Evolutionary conservation across 2,888 invertebrate species (phyloP).

Genomic region (Drosophila sordidula): DNA sequence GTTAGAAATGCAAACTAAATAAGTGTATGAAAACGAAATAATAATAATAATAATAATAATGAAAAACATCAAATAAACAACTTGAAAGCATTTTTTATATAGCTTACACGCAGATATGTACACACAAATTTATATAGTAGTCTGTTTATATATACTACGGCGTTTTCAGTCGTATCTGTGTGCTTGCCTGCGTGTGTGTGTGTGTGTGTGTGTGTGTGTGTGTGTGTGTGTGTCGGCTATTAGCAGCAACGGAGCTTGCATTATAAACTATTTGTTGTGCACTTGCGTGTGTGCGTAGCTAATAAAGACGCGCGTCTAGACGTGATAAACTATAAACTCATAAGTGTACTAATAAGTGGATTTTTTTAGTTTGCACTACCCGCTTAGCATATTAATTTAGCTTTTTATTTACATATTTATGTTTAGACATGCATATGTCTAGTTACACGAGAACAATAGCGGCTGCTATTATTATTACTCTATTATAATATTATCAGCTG

Average conservation of each 20-base stretch:
- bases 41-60: conserved; percentile 22
- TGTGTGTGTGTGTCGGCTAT: conserved; percentile 3
- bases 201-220: background rate
- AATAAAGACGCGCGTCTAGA: conserved; percentile 68
- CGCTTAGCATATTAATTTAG: conserved; percentile 33
- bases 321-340: conserved; percentile 70
- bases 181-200: background rate
- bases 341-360: conserved; percentile 17
- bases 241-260: conserved; percentile 17
- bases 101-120: background rate
- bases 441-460: conserved; percentile 10
- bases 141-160: background rate
- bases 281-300: conserved; percentile 41
- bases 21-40: conserved; percentile 32
- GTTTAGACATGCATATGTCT: background rate
- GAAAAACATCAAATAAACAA: conserved; percentile 22
- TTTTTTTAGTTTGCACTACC: conserved; percentile 14
- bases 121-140: background rate
- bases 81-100: conserved; percentile 26
- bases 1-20: conserved; percentile 65
- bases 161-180: conserved; percentile 4
- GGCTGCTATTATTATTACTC: conserved; percentile 22
- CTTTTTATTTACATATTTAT: conserved; percentile 11
- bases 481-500: conserved; percentile 24
- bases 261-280: conserved; percentile 34